phyloP scores from a whole-genome alignment of 2,113 vertebrate genomes.

The Oceanodroma tethys region DNA sequence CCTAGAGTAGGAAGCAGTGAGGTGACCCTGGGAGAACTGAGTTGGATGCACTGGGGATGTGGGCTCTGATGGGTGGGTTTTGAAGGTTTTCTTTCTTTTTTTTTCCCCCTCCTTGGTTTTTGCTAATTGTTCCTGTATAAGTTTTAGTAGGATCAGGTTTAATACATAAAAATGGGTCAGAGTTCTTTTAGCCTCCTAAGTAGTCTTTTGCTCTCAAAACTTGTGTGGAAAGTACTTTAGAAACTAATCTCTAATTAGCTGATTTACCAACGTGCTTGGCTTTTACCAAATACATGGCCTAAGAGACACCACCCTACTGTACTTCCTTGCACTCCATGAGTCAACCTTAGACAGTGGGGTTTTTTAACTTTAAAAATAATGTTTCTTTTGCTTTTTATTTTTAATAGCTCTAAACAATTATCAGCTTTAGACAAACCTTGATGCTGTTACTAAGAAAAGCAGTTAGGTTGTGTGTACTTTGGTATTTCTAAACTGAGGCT shows the following conservation, averaged over 20 bases:
- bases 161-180: background rate
- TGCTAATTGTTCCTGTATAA: background rate
- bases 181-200: background rate
- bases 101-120: accelerated
- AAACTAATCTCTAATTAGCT: background rate
- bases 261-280: background rate
- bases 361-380: background rate
- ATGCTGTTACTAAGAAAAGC: background rate
- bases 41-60: background rate
- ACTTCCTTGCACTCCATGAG: background rate
- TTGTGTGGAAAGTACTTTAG: background rate
- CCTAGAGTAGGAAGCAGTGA: background rate
- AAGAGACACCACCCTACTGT: background rate
- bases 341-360: background rate
- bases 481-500: background rate
- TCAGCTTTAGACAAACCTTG: background rate
- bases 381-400: background rate
- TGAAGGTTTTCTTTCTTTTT: background rate
- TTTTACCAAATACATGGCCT: background rate
- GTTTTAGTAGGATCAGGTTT: background rate
- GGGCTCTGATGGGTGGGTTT: background rate
- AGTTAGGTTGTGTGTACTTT: background rate
- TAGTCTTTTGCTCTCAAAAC: background rate
- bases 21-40: background rate
- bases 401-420: background rate